Evolutionary conservation across 2,888 invertebrate genomes (phyloP).

Genomic region (Hyppa rectilinea): DNA sequence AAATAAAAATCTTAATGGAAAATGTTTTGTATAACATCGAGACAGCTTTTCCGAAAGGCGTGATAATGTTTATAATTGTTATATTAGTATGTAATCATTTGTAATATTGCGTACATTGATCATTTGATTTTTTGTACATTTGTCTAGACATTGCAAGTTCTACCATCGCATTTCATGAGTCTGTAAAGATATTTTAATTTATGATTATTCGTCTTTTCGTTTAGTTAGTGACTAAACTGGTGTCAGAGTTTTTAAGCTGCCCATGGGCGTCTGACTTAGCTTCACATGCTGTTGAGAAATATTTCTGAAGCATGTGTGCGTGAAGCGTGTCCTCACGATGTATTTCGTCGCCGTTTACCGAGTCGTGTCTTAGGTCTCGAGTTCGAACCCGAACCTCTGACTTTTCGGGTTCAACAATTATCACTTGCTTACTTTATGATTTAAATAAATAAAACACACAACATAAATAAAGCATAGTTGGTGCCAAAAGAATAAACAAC

Average conservation of each 20-base stretch:
- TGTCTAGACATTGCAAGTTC: background rate
- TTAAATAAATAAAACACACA: background rate
- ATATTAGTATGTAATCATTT: background rate
- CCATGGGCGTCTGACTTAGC: too few species aligned
- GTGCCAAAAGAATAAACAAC: background rate
- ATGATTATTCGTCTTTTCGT: too few species aligned
- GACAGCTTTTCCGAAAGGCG: background rate
- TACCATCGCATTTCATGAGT: background rate
- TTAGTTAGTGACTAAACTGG: too few species aligned
- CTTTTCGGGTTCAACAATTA: too few species aligned
- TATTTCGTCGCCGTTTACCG: too few species aligned
- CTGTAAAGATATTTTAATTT: background rate
- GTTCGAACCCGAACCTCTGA: too few species aligned
- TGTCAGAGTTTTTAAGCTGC: too few species aligned
- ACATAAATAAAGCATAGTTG: background rate
- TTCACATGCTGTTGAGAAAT: too few species aligned
- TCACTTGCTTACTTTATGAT: too few species aligned
- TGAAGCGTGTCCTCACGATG: too few species aligned
- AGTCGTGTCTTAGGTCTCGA: too few species aligned
- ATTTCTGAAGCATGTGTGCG: too few species aligned
- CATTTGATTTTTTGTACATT: background rate
- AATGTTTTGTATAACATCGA: background rate
- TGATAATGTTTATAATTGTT: background rate
- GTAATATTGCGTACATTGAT: background rate
- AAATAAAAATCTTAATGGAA: background rate